phyloP scores from a whole-genome alignment of 2,888 invertebrate species.

The Timema podura region DNA sequence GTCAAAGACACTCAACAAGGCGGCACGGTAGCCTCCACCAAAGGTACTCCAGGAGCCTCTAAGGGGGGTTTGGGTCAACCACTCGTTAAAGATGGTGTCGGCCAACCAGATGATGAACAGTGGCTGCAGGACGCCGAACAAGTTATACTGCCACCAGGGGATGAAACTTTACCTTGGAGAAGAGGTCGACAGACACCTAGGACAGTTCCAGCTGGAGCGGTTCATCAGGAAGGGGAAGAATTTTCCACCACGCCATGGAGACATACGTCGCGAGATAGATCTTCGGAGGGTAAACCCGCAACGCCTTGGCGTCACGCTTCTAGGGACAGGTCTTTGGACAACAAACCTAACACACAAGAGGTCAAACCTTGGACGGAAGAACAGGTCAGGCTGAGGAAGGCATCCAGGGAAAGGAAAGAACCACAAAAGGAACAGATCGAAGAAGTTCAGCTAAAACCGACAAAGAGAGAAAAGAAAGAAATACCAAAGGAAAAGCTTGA shows the following conservation, averaged over 20 bases:
- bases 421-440: conserved; percentile 45
- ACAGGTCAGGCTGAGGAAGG: conserved; percentile 40
- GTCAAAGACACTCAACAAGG: conserved; percentile 44
- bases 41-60: conserved; percentile 26
- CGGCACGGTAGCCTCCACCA: conserved; percentile 35
- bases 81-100: conserved; percentile 25
- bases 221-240: conserved; percentile 26
- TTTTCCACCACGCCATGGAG: conserved; percentile 38
- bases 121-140: conserved; percentile 30
- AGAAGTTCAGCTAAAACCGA: conserved; percentile 34
- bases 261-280: conserved; percentile 13
- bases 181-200: conserved; percentile 38
- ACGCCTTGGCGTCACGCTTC: not conserved
- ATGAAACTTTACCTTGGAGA: conserved; percentile 55
- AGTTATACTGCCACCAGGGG: conserved; percentile 46
- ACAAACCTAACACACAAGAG: conserved; percentile 9
- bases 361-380: conserved; percentile 24
- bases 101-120: conserved; percentile 36
- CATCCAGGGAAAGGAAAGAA: conserved; percentile 44
- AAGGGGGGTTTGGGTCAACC: conserved; percentile 39
- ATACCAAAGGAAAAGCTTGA: conserved; percentile 26
- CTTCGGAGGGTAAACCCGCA: conserved; percentile 17
- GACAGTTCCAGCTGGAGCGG: too few species aligned
- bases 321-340: conserved; percentile 18
- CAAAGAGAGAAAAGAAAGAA: conserved; percentile 19